Evolutionary conservation across 2,797 vertebrate species (phyloP).

Genomic region (Poeciliopsis paucimaculata): DNA sequence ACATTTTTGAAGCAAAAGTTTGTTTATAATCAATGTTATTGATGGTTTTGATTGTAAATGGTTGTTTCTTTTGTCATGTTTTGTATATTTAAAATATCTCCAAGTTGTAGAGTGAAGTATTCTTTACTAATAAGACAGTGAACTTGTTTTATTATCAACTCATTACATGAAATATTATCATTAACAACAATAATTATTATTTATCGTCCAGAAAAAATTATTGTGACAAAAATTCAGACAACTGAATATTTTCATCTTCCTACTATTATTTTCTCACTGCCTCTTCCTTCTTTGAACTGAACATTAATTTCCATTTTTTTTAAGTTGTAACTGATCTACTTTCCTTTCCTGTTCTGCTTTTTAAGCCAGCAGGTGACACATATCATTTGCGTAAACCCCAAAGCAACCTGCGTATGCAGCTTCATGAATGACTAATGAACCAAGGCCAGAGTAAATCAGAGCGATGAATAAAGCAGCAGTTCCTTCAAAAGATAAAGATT

Average conservation of each 20-base stretch:
- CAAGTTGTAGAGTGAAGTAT: no score
- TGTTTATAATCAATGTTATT: no score
- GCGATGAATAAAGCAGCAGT: conserved; percentile 1
- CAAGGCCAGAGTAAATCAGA: not conserved
- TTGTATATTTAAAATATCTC: no score
- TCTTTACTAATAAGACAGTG: no score
- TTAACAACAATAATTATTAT: no score
- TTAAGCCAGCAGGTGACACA: not conserved
- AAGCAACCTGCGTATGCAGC: not conserved
- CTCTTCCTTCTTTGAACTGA: not conserved
- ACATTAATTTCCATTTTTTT: not conserved
- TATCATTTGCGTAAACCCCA: not conserved
- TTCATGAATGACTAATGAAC: not conserved
- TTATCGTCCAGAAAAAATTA: not conserved
- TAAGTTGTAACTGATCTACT: not conserved
- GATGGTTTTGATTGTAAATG: no score
- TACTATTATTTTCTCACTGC: not conserved
- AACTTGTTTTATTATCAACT: no score
- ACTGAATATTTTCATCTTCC: not conserved
- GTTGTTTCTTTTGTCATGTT: no score
- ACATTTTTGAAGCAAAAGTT: no score
- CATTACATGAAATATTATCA: no score
- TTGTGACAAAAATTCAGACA: not conserved
- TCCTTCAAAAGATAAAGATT: not conserved
- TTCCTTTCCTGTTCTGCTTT: not conserved